These are phyloP conservation scores for Acomys russatus DNA, from an alignment of 2,797 vertebrate genomes.

Conservation along the genomic window DNA sequence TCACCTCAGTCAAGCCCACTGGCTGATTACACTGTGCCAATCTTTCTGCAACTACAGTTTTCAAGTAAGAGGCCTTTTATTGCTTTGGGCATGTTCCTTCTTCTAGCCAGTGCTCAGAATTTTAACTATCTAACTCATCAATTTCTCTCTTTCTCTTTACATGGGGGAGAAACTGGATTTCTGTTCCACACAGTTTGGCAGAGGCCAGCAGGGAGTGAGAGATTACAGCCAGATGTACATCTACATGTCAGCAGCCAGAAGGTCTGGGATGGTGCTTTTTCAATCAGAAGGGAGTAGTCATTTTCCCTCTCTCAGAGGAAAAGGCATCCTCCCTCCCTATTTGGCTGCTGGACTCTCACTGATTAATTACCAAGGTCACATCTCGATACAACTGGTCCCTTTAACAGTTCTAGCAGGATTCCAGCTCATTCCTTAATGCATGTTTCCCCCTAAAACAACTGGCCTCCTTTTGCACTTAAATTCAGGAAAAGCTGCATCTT, in stretches of 20 bases:
- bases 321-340: constrained; percentile 76
- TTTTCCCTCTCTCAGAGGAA: constrained; percentile 73
- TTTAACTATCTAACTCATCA: constrained; percentile 76
- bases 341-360: constrained; percentile 75
- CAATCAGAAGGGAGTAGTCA: constrained; percentile 80
- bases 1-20: constrained; percentile 62
- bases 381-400: constrained; percentile 65
- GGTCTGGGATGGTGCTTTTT: constrained; percentile 78
- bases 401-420: constrained; percentile 68
- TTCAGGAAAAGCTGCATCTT: constrained; percentile 36
- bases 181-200: constrained; percentile 78
- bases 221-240: constrained; percentile 82
- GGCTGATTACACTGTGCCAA: constrained; percentile 70
- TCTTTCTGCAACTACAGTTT: constrained; percentile 61
- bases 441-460: constrained; percentile 49
- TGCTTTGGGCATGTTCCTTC: constrained; percentile 77
- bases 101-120: constrained; percentile 79
- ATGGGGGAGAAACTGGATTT: constrained; percentile 78
- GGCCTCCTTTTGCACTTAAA: constrained; percentile 34
- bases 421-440: constrained; percentile 60
- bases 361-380: constrained; percentile 77
- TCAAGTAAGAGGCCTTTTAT: constrained; percentile 76
- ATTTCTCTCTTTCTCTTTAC: constrained; percentile 79
- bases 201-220: constrained; percentile 78
- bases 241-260: constrained; percentile 80